Conservation (phyloP, 1,140 invertebrate genomes). For the Xylocopa sonorina region DNA sequence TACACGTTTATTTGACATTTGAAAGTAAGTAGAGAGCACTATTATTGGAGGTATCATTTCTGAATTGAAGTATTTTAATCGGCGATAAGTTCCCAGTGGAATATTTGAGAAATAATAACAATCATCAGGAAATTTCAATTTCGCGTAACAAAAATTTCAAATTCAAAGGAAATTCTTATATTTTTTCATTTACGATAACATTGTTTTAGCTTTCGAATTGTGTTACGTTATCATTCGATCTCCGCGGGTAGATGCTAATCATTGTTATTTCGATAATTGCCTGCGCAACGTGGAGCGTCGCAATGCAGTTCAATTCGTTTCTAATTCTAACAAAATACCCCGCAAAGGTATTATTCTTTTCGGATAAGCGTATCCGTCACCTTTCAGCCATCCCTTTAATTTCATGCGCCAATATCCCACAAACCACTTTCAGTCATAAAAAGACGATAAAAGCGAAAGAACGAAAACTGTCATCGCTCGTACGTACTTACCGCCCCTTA, state of each 20-base stretch:
- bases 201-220: not conserved
- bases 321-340: not conserved
- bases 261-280: not conserved
- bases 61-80: no score
- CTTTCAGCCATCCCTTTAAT: not conserved
- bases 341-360: not conserved
- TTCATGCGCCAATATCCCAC: not conserved
- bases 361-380: no score
- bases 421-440: not conserved
- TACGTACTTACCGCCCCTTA: slow-evolving; percentile 16
- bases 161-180: no score
- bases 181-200: no score
- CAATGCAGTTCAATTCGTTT: slow-evolving; percentile 41
- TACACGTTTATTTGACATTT: not conserved
- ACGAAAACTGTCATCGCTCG: not conserved
- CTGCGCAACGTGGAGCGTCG: slow-evolving; percentile 2
- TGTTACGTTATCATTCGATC: not conserved
- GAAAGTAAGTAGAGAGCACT: not conserved
- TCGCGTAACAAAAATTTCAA: no score
- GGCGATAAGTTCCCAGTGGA: not conserved
- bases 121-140: no score
- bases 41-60: no score
- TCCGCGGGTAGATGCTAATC: not conserved
- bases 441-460: no score
- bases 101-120: no score